These are phyloP conservation scores for Rhaphigaster nebulosa DNA, from an alignment of 2,888 invertebrate species.

Conservation along the genomic window DNA sequence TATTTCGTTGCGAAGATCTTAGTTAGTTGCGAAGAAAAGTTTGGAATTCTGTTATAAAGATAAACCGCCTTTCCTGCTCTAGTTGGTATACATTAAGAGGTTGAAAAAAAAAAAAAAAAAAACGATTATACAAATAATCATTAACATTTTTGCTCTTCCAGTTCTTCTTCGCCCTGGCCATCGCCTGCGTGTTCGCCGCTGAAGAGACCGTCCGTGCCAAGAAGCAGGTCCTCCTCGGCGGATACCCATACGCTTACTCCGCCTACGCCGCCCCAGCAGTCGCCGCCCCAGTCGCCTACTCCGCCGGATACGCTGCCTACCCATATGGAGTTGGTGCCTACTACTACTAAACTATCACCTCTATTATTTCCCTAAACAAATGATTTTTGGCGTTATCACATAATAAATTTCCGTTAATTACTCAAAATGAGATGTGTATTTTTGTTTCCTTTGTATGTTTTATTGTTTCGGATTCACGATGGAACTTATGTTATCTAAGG, in stretches of 20 bases:
- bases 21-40: no score
- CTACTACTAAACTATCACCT: neutral
- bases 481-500: no score
- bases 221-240: constrained; percentile 62
- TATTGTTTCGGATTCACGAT: neutral
- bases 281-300: constrained; percentile 59
- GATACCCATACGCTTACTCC: constrained; percentile 62
- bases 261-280: constrained; percentile 47
- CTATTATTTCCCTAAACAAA: neutral
- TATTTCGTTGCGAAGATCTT: no score
- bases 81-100: no score
- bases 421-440: neutral
- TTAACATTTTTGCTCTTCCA: constrained; percentile 16
- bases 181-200: constrained; percentile 64
- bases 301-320: constrained; percentile 62
- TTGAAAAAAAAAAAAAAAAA: no score
- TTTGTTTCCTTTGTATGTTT: neutral
- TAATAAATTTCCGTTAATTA: constrained; percentile 35
- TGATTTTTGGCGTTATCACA: neutral
- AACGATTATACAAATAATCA: no score
- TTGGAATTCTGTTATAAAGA: no score
- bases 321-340: neutral
- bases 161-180: constrained; percentile 62
- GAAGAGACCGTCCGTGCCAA: constrained; percentile 60
- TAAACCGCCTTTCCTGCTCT: no score